Evolutionary conservation across 2,113 vertebrate genomes (phyloP), one percentile per base, ranked within the genome.

Genomic region (Trichomycterus rosablanca): DNA sequence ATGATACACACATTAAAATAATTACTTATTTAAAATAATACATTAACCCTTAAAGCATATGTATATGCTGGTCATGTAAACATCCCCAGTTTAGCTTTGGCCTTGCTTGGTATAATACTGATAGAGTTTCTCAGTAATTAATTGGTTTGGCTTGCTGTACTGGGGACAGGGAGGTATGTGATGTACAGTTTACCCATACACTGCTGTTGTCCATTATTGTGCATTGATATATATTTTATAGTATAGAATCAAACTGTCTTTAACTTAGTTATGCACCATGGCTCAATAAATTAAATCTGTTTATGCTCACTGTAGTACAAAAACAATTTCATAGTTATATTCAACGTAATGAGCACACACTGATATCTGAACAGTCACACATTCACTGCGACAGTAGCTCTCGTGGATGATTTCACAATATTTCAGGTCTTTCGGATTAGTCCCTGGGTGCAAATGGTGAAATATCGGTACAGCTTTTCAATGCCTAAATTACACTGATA

Each of bases 51-150:
- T 20, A 8, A 14, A 28, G 18, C 40, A 16, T 3, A 45, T 44
- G n/a, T 39, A 18, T 39, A 54, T 4, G 52, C 63, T 65, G 63
- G 63, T 56, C n/a, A 12, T 11, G 5, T 19, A 8, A 26, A 39
- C 3, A 8, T 48, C 62, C 43, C 42, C 51, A 64, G 61, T 26
- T n/a, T 49, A 56, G 28, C 50, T 54, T 63, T 49, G 50, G 61
- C 19, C 12, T 49, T 48, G 28, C 50, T 54, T 63, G 61, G 50
- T 54, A 15, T 44, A 63, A 63, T 54, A 63, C 61, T 63, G 61
- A 35, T 5, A 8, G 10, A 5, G 26, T 4, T 3, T 30, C 8
- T 20, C 16, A 52, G 35, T 30, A 52, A n/a, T n/a, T n/a, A n/a
- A n/a, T n/a, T n/a, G n/a, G n/a, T n/a, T 63, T 23, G 28, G 30